Conservation (phyloP, 2,888 invertebrate genomes). For the Macrosiphum euphorbiae region DNA sequence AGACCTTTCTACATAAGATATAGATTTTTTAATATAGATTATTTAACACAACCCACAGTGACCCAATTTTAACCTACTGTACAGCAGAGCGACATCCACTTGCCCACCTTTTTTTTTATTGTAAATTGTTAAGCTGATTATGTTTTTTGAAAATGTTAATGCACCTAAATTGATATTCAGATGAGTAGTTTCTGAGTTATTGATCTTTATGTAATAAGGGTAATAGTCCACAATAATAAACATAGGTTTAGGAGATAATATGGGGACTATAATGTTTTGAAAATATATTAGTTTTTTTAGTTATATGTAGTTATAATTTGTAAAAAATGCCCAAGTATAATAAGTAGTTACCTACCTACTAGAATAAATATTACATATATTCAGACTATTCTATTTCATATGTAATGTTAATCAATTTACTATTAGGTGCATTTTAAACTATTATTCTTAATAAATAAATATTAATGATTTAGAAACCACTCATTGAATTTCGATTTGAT, state of each 20-base stretch:
- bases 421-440: not conserved
- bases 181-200: not conserved
- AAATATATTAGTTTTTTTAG: too few species aligned
- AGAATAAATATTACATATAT: not conserved
- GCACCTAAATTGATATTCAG: not conserved
- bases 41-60: too few species aligned
- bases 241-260: not conserved
- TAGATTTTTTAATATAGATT: too few species aligned
- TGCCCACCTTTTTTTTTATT: too few species aligned
- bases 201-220: not conserved
- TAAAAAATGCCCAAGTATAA: not conserved
- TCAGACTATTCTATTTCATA: not conserved
- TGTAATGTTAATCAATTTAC: not conserved
- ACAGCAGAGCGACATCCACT: too few species aligned
- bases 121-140: not conserved
- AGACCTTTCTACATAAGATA: not conserved
- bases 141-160: not conserved
- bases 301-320: not conserved
- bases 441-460: not conserved
- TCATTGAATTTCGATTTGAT: not conserved
- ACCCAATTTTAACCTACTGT: too few species aligned
- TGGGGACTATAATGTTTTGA: too few species aligned
- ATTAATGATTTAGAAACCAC: not conserved
- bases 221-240: not conserved
- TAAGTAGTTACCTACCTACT: not conserved